phyloP scores from a whole-genome alignment of 2,888 invertebrate species.

The Hanleya hanleyi region DNA sequence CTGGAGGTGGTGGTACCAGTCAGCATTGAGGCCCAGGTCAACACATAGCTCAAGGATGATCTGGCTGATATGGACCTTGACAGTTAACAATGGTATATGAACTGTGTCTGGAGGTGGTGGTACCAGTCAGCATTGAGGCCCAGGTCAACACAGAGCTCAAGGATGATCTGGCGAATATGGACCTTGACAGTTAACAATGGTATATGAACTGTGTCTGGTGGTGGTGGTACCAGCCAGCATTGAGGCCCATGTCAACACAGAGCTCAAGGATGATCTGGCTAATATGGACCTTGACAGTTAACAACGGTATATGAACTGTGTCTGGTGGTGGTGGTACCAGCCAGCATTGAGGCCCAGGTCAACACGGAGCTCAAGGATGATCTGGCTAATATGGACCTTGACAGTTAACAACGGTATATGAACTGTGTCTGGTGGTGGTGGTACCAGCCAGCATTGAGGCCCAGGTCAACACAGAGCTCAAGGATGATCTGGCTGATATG shows the following conservation, averaged over 20 bases:
- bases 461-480: slow-evolving; percentile 66
- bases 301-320: no score
- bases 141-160: slow-evolving; percentile 66
- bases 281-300: no score
- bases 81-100: no score
- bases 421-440: slow-evolving; percentile 75
- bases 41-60: slow-evolving; percentile 57
- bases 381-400: no score
- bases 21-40: slow-evolving; percentile 66
- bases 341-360: slow-evolving; percentile 65
- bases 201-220: no score
- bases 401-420: no score
- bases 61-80: slow-evolving; percentile 96
- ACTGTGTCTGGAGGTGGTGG: slow-evolving; percentile 73
- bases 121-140: slow-evolving; percentile 60
- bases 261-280: slow-evolving; percentile 53
- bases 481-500: slow-evolving; percentile 84
- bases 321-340: slow-evolving; percentile 69
- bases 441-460: slow-evolving; percentile 60
- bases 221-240: slow-evolving; percentile 66
- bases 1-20: slow-evolving; percentile 69
- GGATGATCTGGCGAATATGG: slow-evolving; percentile 46
- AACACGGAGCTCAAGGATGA: slow-evolving; percentile 60
- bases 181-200: no score
- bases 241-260: slow-evolving; percentile 67